phyloP scores from a whole-genome alignment of 2,797 vertebrate species.

The Helarctos malayanus region DNA sequence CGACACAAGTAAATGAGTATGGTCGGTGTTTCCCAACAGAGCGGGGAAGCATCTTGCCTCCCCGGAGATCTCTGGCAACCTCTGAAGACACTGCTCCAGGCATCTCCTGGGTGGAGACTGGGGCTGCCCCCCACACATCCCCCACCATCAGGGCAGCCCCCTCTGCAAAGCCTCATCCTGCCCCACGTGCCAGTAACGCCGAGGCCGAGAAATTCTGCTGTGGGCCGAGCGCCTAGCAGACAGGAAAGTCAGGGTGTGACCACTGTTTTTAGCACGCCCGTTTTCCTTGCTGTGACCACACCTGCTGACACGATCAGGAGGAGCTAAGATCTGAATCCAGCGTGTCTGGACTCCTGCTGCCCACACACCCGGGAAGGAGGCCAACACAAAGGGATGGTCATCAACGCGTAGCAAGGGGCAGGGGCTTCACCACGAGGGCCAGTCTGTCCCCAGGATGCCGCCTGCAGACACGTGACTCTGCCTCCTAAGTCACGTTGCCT shows the following conservation, averaged over 20 bases:
- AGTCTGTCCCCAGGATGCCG: background rate
- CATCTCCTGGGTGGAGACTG: background rate
- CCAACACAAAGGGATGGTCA: background rate
- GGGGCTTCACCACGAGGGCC: accelerated
- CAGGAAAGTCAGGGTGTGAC: accelerated
- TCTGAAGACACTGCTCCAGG: background rate
- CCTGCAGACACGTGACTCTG: background rate
- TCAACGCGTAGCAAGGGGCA: background rate
- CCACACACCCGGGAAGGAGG: background rate
- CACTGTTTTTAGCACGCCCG: accelerated
- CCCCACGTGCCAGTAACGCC: background rate
- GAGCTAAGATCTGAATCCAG: background rate
- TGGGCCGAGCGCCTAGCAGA: accelerated
- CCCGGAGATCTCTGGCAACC: background rate
- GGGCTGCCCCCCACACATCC: background rate
- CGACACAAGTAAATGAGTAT: no score
- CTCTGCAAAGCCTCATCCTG: background rate
- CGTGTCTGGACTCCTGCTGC: background rate
- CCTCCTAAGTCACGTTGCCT: background rate
- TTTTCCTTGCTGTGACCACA: background rate
- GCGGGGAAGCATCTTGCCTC: background rate
- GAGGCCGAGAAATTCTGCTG: background rate
- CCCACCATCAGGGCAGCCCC: background rate
- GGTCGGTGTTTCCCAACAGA: background rate
- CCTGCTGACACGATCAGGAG: background rate